These are phyloP conservation scores for Orthosia cruda DNA, from an alignment of 2,888 invertebrate genomes.

Conservation along the genomic window DNA sequence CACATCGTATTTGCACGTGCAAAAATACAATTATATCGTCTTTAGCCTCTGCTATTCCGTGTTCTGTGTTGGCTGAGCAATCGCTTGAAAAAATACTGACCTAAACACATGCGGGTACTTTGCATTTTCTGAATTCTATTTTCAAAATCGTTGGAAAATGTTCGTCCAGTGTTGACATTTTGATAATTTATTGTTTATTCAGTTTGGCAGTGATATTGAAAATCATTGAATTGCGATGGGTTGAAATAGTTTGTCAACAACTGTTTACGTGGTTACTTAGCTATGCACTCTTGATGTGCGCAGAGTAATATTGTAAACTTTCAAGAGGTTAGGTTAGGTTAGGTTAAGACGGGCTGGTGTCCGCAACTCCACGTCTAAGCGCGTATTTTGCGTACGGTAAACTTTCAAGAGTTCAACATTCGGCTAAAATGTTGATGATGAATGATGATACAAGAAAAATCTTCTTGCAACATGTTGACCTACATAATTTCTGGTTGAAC, in stretches of 20 bases:
- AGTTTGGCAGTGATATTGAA: slow-evolving; percentile 18
- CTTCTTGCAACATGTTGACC: too few species aligned
- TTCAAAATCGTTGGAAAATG: slow-evolving; percentile 3
- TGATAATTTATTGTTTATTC: slow-evolving; percentile 21
- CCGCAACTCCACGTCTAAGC: too few species aligned
- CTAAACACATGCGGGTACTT: background rate
- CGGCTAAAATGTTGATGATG: too few species aligned
- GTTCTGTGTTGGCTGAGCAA: slow-evolving; percentile 64
- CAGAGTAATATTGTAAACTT: background rate
- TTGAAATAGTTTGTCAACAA: background rate
- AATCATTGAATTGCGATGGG: background rate
- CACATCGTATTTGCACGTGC: too few species aligned
- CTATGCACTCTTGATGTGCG: background rate
- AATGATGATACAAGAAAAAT: too few species aligned
- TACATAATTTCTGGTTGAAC: too few species aligned
- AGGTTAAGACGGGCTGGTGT: too few species aligned
- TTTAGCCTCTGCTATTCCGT: too few species aligned
- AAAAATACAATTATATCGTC: too few species aligned
- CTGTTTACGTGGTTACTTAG: background rate
- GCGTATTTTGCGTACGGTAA: too few species aligned
- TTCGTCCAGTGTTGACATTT: slow-evolving; percentile 30
- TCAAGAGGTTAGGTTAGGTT: too few species aligned
- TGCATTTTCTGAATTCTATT: slow-evolving; percentile 2
- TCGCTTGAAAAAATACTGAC: slow-evolving; percentile 32
- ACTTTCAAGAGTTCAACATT: too few species aligned